Conservation (phyloP, 2,888 invertebrate species). For the Mechanitis mazaeus region DNA sequence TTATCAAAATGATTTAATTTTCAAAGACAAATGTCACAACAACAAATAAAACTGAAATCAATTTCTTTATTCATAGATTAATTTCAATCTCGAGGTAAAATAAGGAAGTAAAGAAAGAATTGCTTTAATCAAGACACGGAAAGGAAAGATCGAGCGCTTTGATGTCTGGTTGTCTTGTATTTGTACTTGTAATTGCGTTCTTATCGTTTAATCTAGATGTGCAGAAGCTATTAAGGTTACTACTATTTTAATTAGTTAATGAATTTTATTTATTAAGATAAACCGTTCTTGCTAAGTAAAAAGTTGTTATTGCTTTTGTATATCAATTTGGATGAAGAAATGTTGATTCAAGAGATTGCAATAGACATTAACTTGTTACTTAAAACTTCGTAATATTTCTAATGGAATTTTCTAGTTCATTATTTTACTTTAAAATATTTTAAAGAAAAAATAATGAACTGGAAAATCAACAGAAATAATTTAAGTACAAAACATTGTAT, state of each 20-base stretch:
- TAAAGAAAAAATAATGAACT: no score
- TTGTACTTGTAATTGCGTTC: conserved; percentile 6
- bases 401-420: no score
- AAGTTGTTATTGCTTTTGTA: no score
- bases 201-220: conserved; percentile 4
- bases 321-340: no score
- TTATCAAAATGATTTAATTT: neutral
- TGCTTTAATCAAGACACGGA: conserved; percentile 3
- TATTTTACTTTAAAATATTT: no score
- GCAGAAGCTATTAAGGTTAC: neutral
- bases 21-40: no score
- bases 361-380: no score
- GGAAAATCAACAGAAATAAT: no score
- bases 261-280: neutral
- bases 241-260: neutral
- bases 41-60: neutral
- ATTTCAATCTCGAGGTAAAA: neutral
- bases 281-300: neutral
- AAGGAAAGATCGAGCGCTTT: conserved; percentile 4
- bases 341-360: no score
- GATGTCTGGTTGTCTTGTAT: conserved; percentile 5
- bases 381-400: no score
- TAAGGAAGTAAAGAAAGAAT: conserved; percentile 1
- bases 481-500: no score
- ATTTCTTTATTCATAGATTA: neutral